Conservation (phyloP, 2,888 invertebrate species). For the Lycia hirtaria region DNA sequence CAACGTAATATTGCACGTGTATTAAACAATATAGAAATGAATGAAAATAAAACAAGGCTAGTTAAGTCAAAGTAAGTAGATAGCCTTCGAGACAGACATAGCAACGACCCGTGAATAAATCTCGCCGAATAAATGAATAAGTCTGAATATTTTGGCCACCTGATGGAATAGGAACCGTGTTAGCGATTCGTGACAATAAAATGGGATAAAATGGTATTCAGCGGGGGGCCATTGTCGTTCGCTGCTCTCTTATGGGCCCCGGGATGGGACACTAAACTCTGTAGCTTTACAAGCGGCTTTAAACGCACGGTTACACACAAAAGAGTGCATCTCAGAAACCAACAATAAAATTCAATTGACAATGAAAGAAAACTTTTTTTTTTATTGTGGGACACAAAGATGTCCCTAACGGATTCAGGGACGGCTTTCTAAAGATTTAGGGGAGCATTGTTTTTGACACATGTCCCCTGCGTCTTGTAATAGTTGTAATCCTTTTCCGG, state of each 20-base stretch:
- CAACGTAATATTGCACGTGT: slow-evolving; percentile 46
- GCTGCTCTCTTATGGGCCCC: slow-evolving; percentile 71
- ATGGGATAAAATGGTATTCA: slow-evolving; percentile 74
- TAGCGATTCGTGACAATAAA: slow-evolving; percentile 68
- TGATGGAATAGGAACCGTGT: slow-evolving; percentile 65
- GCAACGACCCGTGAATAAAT: slow-evolving; percentile 55
- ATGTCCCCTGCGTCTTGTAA: slow-evolving; percentile 54
- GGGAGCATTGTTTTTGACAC: slow-evolving; percentile 73
- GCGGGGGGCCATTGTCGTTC: slow-evolving; percentile 75
- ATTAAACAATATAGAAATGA: slow-evolving; percentile 46
- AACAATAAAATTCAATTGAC: slow-evolving; percentile 85
- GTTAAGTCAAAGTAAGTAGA: slow-evolving; percentile 28
- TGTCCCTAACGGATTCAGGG: slow-evolving; percentile 75
- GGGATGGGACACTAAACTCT: slow-evolving; percentile 57
- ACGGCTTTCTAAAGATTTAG: slow-evolving; percentile 76
- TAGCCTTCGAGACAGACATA: slow-evolving; percentile 49
- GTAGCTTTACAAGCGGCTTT: slow-evolving; percentile 76
- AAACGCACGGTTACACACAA: slow-evolving; percentile 82
- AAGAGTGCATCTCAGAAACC: slow-evolving; percentile 81
- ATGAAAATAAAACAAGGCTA: slow-evolving; percentile 40
- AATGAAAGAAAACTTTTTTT: slow-evolving; percentile 74
- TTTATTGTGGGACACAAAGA: slow-evolving; percentile 65
- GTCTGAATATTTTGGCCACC: slow-evolving; percentile 70
- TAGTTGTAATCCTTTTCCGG: slow-evolving; percentile 60
- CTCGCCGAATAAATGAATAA: slow-evolving; percentile 64